Evolutionary conservation across 2,888 invertebrate species (phyloP).

Genomic region (Eumerus sabulonum): DNA sequence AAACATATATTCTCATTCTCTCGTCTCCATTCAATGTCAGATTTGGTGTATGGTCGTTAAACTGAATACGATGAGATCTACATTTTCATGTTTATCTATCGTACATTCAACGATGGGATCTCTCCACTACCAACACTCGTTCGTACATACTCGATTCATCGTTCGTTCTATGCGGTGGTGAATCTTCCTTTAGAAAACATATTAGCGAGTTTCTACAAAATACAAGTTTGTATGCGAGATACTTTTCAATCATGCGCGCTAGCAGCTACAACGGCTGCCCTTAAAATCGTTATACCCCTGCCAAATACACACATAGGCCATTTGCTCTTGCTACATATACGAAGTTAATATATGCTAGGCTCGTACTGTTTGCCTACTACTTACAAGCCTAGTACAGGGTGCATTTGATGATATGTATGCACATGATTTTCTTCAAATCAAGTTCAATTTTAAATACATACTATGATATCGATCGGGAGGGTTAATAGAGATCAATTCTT

Average conservation of each 20-base stretch:
- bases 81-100: no score
- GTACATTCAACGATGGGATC: conserved; percentile 55
- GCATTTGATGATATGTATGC: no score
- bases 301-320: conserved; percentile 23
- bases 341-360: conserved; percentile 34
- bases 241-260: conserved; percentile 65
- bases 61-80: conserved; percentile 57
- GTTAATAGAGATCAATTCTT: no score
- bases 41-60: conserved; percentile 28
- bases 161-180: conserved; percentile 4
- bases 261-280: conserved; percentile 45
- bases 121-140: conserved; percentile 23
- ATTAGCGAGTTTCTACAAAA: conserved; percentile 13
- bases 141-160: not conserved
- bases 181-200: conserved; percentile 19
- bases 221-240: conserved; percentile 1
- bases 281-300: conserved; percentile 53
- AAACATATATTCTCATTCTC: conserved; percentile 27
- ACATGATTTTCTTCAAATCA: no score
- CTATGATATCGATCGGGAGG: no score
- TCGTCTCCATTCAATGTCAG: conserved; percentile 60
- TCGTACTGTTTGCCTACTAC: not conserved
- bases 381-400: conserved; percentile 14
- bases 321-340: no score
- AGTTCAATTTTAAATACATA: no score